Conservation (phyloP, 2,888 invertebrate species). For the Tromatobia lineatoria region DNA sequence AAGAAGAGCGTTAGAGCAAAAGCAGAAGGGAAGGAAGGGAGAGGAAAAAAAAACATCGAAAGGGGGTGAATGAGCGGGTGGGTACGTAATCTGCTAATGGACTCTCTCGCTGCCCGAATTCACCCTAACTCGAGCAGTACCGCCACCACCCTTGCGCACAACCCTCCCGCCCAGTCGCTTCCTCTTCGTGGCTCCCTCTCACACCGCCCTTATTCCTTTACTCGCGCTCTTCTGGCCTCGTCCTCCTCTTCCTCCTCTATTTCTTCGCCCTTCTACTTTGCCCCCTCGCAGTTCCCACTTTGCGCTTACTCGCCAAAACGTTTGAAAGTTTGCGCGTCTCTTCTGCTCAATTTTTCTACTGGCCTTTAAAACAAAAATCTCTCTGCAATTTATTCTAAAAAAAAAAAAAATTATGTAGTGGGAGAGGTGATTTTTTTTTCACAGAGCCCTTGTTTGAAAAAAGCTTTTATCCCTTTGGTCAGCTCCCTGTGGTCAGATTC, state of each 20-base stretch:
- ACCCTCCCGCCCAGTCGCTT: slow-evolving; percentile 53
- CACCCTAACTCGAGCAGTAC: slow-evolving; percentile 68
- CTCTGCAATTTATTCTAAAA: slow-evolving; percentile 32
- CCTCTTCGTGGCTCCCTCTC: slow-evolving; percentile 70
- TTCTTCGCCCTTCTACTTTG: not conserved
- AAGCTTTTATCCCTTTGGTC: slow-evolving; percentile 60
- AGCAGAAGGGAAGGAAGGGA: slow-evolving; percentile 73
- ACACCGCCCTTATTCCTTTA: slow-evolving; percentile 65
- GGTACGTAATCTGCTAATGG: slow-evolving; percentile 85
- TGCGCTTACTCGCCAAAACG: slow-evolving; percentile 38
- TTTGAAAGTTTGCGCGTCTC: slow-evolving; percentile 45
- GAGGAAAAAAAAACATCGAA: slow-evolving; percentile 76
- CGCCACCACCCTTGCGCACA: slow-evolving; percentile 55
- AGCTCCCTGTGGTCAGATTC: slow-evolving; percentile 60
- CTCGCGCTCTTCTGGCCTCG: slow-evolving; percentile 67
- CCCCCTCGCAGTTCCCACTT: slow-evolving; percentile 25
- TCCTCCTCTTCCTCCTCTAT: slow-evolving; percentile 41
- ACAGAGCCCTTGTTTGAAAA: not conserved
- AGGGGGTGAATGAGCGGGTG: slow-evolving; percentile 82
- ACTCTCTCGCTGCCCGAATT: slow-evolving; percentile 77
- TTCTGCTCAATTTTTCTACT: slow-evolving; percentile 38
- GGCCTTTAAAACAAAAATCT: slow-evolving; percentile 23
- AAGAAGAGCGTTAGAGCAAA: slow-evolving; percentile 29
- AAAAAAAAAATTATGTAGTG: not conserved
- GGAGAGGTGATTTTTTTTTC: slow-evolving; percentile 8